Evolutionary conservation across 2,113 vertebrate species (phyloP), one percentile per base, ranked within the genome.

Genomic region (Clupea harengus): DNA sequence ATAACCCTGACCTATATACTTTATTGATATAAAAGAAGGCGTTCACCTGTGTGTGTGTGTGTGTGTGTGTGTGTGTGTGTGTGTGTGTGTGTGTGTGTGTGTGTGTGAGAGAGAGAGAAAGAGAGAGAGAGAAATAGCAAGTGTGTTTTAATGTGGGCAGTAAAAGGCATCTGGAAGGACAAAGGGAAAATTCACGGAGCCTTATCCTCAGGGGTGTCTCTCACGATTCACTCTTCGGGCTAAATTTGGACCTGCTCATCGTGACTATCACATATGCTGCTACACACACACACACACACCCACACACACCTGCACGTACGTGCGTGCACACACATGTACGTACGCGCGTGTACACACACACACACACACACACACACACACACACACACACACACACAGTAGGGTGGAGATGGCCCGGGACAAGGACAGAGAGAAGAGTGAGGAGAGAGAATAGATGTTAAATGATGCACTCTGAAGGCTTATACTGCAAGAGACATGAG

Each of bases 201-300:
- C n/a, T n/a, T 11, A 28, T 72, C 64, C 64, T 72, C 64, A 28
- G 64, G 64, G 64, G 64, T 72, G 32, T 72, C 64, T 25, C 25
- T 72, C 64, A 72, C 64, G 64, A 72, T 25, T 72, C 64, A 20
- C 54, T 22, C 54, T 60, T 18, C 54, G 20, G 54, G 64, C 64
- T 72, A 72, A 72, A 72, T 72, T 72, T 72, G 64, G 64, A 72
- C n/a, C 64, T 28, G 28, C 64, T 72, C 64, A 72, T 72, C 64
- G 64, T 72, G 64, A 72, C 64, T 72, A 32, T 32, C 64, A 32
- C 64, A 72, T 72, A 72, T 72, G 64, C 64, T 72, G 64, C 64
- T 28, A 8, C 28, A 72, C 25, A 72, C 64, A 72, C 25, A 72
- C 64, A 72, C n/a, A 72, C 64, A 67, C 52, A 54, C 52, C 4